Conservation (phyloP, 2,797 vertebrate genomes). For the Gobio occitaniae region DNA sequence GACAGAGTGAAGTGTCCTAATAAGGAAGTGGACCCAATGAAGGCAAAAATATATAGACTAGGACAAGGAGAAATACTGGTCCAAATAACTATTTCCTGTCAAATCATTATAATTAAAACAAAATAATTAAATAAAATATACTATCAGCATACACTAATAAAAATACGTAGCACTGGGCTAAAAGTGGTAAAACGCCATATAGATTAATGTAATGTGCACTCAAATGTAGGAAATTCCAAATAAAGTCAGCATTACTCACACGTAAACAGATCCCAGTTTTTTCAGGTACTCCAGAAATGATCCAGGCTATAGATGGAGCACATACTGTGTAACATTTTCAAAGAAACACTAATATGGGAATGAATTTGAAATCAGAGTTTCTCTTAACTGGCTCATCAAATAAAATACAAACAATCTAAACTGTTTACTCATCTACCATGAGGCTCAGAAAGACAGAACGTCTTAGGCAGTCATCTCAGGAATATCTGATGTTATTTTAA, state of each 20-base stretch:
- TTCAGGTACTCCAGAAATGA: neutral
- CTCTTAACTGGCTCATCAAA: conserved; percentile 3
- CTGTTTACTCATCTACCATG: neutral
- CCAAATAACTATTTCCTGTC: neutral
- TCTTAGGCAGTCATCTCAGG: neutral
- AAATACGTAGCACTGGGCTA: neutral
- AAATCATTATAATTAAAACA: neutral
- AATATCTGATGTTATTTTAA: conserved; percentile 3
- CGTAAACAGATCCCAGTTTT: neutral
- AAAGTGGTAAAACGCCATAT: neutral
- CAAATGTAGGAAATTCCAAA: neutral
- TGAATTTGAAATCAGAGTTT: neutral
- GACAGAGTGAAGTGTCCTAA: neutral
- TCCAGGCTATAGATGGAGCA: neutral
- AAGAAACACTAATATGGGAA: neutral
- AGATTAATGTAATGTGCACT: neutral
- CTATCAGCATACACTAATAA: neutral
- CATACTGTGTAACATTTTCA: neutral
- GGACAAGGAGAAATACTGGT: conserved; percentile 28
- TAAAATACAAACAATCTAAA: neutral
- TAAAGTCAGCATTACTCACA: neutral
- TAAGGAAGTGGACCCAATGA: conserved; percentile 11
- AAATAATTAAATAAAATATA: conserved; percentile 9
- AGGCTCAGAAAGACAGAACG: neutral
- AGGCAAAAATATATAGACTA: conserved; percentile 11